Percentiles rank a stretch among this genome's conserved stretches.
Evolutionary conservation across 2,113 vertebrate genomes (phyloP).

Genomic region (Ursus arctos): DNA sequence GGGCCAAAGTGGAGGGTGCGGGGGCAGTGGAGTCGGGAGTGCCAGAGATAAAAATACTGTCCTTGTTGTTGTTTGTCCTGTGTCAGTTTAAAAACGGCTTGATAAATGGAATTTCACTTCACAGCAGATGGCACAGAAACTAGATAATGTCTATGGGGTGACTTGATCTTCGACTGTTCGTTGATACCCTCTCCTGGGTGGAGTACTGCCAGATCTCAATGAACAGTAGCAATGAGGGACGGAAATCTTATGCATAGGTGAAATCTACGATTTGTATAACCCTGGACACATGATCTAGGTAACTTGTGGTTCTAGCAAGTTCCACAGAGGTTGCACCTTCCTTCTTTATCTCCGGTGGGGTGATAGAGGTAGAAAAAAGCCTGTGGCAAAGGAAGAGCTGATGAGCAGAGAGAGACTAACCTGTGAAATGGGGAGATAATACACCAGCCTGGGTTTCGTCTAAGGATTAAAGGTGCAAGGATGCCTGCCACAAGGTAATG

Average conservation of each 20-base stretch:
- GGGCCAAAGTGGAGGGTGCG: fast-evolving
- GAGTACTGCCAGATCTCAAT: background rate
- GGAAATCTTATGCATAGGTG: background rate
- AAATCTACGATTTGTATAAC: background rate
- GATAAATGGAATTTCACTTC: background rate
- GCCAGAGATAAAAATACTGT: background rate
- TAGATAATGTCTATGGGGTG: fast-evolving
- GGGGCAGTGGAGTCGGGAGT: fast-evolving
- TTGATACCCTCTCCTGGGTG: fast-evolving
- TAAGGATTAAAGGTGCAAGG: background rate
- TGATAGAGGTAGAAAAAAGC: no score
- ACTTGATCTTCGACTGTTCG: background rate
- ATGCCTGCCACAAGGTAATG: background rate
- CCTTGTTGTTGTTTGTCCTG: fast-evolving
- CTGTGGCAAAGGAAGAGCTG: background rate
- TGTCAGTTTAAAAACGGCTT: background rate
- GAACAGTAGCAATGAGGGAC: background rate
- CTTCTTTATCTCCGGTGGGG: background rate
- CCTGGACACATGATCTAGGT: background rate
- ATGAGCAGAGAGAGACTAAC: fast-evolving
- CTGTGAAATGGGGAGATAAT: background rate
- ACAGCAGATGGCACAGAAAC: background rate
- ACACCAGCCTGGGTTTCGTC: fast-evolving
- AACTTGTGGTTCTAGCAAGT: background rate
- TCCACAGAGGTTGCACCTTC: fast-evolving